Evolutionary conservation across 2,797 vertebrate genomes (phyloP).

Genomic region (Gephyroberyx darwinii): DNA sequence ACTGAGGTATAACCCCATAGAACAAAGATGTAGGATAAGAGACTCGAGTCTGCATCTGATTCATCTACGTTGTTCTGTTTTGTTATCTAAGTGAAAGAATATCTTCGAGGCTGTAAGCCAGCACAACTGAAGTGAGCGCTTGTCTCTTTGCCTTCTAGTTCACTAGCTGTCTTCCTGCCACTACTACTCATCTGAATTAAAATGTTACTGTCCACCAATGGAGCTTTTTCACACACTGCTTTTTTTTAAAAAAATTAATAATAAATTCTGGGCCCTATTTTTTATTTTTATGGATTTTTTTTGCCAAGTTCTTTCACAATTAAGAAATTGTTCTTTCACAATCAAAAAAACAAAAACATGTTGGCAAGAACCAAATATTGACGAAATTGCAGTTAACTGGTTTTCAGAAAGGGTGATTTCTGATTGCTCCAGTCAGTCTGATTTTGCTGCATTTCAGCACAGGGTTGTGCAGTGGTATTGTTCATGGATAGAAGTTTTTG

Average conservation of each 20-base stretch:
- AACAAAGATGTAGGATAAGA: conserved; percentile 67
- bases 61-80: conserved; percentile 44
- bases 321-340: conserved; percentile 12
- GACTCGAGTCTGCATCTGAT: conserved; percentile 54
- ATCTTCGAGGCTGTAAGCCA: conserved; percentile 43
- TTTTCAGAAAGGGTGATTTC: conserved; percentile 21
- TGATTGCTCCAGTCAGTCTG: conserved; percentile 27
- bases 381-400: conserved; percentile 7
- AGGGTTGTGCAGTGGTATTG: not conserved
- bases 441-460: conserved; percentile 32
- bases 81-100: conserved; percentile 56
- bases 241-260: conserved; percentile 1
- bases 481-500: conserved; percentile 5
- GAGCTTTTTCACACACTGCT: conserved; percentile 30
- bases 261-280: conserved; percentile 10
- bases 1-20: conserved; percentile 67
- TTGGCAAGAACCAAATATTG: conserved; percentile 3
- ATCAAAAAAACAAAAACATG: conserved; percentile 7
- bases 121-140: conserved; percentile 38
- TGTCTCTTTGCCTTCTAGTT: conserved; percentile 24
- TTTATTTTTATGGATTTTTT: conserved; percentile 6
- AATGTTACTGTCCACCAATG: conserved; percentile 25
- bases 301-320: not conserved
- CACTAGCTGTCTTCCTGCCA: conserved; percentile 65
- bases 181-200: conserved; percentile 24